Conservation (phyloP, 2,888 invertebrate genomes). For the Rotaria macrura region DNA sequence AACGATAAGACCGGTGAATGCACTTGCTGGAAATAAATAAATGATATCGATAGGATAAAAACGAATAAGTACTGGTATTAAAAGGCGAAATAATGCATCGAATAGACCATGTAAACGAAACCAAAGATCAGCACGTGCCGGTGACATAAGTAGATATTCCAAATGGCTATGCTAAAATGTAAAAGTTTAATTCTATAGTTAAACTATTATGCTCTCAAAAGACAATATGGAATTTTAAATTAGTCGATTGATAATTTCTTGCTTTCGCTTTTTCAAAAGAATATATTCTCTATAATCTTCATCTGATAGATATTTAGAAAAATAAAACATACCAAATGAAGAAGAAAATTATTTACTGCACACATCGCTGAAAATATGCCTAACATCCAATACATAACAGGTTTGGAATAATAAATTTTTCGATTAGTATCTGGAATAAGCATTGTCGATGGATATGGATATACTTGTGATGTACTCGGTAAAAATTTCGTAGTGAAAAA, state of each 20-base stretch:
- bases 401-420: conserved; percentile 15
- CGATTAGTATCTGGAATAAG: background rate
- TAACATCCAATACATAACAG: conserved; percentile 20
- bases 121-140: background rate
- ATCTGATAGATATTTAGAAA: too few relatives aligned
- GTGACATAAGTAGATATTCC: background rate
- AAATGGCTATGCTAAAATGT: background rate
- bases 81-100: conserved; percentile 11
- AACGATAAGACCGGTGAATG: background rate
- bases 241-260: too few relatives aligned
- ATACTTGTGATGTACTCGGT: background rate
- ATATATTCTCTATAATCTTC: too few relatives aligned
- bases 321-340: conserved; percentile 26
- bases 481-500: conserved; percentile 27
- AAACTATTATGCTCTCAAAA: too few relatives aligned
- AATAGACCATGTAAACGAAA: conserved; percentile 22
- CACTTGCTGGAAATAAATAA: conserved; percentile 8
- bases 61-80: background rate
- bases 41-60: conserved; percentile 10
- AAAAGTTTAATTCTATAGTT: background rate
- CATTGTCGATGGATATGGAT: conserved; percentile 3
- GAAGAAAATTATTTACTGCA: conserved; percentile 26
- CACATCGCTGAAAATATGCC: conserved; percentile 24
- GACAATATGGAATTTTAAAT: too few relatives aligned
- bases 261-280: too few relatives aligned